phyloP scores from a whole-genome alignment of 2,888 invertebrate genomes.

The Ctena decussata region DNA sequence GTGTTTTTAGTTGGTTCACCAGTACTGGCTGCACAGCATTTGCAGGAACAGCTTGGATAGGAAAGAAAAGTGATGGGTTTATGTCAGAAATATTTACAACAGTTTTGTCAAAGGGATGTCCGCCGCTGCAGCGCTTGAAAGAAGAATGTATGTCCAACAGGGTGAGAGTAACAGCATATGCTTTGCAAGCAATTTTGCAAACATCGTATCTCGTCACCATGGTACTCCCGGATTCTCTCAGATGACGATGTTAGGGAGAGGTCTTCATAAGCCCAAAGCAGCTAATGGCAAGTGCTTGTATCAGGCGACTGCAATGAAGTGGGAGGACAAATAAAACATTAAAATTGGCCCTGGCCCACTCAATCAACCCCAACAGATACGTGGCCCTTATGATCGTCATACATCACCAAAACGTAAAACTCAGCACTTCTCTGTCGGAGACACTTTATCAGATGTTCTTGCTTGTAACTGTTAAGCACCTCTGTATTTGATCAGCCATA shows the following conservation, averaged over 20 bases:
- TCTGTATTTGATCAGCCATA: conserved; percentile 38
- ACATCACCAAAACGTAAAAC: no score
- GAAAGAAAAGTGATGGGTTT: neutral
- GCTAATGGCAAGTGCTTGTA: no score
- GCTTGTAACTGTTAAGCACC: conserved; percentile 25
- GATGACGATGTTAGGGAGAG: no score
- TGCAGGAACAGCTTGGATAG: no score
- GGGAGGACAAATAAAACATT: no score
- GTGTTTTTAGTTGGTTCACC: no score
- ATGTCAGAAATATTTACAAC: neutral
- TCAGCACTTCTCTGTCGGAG: neutral
- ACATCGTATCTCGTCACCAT: conserved; percentile 33
- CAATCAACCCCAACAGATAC: no score
- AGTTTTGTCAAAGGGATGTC: conserved; percentile 5
- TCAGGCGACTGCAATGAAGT: no score
- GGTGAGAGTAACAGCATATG: conserved; percentile 15
- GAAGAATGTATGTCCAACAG: conserved; percentile 7
- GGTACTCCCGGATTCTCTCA: no score
- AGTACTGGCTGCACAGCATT: neutral
- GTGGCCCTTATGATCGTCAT: no score
- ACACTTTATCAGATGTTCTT: conserved; percentile 25
- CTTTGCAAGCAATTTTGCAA: conserved; percentile 32
- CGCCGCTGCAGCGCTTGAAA: no score
- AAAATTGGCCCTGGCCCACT: no score
- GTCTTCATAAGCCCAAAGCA: conserved; percentile 34